A percentile compares a stretch with the other conserved stretches of the same genome.
phyloP scores from a whole-genome alignment of 2,113 vertebrate genomes.

The Canis aureus region DNA sequence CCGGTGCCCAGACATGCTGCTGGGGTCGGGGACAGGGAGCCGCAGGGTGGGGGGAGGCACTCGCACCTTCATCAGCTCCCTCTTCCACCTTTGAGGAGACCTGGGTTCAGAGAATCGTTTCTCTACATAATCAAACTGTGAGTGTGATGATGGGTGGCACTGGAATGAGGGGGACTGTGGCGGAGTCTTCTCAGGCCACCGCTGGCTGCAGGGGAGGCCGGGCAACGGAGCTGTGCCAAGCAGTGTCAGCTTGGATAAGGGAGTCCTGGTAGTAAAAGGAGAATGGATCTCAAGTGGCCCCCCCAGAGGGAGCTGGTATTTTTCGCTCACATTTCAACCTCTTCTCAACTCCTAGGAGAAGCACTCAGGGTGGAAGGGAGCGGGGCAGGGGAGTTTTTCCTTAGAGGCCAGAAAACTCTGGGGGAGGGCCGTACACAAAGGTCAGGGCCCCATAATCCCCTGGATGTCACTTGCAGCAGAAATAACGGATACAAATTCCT shows the following conservation, averaged over 20 bases:
- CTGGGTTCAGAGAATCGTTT: neutral
- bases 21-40: rapidly evolving
- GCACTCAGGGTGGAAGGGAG: too few species aligned
- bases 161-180: neutral
- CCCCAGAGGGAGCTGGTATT: neutral
- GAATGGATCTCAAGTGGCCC: neutral
- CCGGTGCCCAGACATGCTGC: rapidly evolving
- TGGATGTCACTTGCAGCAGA: neutral
- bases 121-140: neutral
- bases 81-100: neutral
- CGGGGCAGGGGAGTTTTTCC: neutral
- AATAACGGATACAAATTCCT: neutral
- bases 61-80: neutral
- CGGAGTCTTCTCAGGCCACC: neutral
- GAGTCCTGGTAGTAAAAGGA: neutral
- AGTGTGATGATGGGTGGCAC: neutral
- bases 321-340: neutral
- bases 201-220: neutral
- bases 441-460: neutral
- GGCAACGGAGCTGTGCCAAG: neutral
- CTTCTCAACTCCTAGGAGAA: neutral
- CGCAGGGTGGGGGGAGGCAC: rapidly evolving
- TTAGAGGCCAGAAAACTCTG: neutral
- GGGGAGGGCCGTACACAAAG: neutral
- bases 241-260: neutral